Evolutionary conservation across 2,797 vertebrate genomes (phyloP).

Genomic region (Urosaurus nigricauda): DNA sequence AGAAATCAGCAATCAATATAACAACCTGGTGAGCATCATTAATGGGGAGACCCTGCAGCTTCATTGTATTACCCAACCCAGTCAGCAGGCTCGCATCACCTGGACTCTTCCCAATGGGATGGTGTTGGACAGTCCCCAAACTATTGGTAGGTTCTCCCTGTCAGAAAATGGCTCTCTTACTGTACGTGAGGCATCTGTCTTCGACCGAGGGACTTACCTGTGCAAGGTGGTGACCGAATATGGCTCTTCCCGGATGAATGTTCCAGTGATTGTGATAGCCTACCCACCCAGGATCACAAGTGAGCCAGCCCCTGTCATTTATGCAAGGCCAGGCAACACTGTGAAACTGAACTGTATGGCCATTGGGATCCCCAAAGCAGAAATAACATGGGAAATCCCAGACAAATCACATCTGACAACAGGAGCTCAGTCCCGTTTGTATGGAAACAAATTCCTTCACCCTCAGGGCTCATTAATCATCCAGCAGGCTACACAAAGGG

Average conservation of each 20-base stretch:
- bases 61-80: conserved; percentile 81
- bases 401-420: conserved; percentile 84
- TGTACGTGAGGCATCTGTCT: conserved; percentile 86
- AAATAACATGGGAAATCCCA: conserved; percentile 92
- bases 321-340: conserved; percentile 85
- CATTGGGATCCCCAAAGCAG: conserved; percentile 85
- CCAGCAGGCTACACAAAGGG: conserved; percentile 85
- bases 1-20: conserved; percentile 81
- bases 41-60: conserved; percentile 88
- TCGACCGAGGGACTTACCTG: conserved; percentile 89
- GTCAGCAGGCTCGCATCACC: conserved; percentile 73
- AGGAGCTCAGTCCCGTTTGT: conserved; percentile 84
- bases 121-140: conserved; percentile 83
- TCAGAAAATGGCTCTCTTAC: conserved; percentile 87
- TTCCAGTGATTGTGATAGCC: conserved; percentile 86
- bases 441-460: conserved; percentile 91
- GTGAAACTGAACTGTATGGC: conserved; percentile 89
- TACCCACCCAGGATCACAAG: conserved; percentile 90
- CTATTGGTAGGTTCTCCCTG: conserved; percentile 84
- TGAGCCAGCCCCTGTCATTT: conserved; percentile 85
- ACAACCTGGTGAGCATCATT: conserved; percentile 83
- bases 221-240: conserved; percentile 85
- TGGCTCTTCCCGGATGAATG: conserved; percentile 81
- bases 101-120: conserved; percentile 91
- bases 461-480: conserved; percentile 91